Evolutionary conservation across 2,888 invertebrate genomes (phyloP).

Genomic region (Heliconius cydno): DNA sequence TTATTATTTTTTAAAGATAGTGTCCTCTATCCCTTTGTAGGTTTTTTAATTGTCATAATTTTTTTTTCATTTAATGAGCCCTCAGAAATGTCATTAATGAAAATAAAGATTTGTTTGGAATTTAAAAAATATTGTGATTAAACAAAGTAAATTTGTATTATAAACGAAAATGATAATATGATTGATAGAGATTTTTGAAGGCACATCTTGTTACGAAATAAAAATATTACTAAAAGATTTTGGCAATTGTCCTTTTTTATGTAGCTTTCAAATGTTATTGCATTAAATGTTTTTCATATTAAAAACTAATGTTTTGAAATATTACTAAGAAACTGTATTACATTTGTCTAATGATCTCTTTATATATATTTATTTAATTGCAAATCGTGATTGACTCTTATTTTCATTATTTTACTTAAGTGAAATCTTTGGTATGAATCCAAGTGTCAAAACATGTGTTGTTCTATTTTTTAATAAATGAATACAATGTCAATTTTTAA

Average conservation of each 20-base stretch:
- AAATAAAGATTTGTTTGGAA: not conserved
- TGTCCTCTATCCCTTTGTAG: slow-evolving; percentile 58
- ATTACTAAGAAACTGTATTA: slow-evolving; percentile 10
- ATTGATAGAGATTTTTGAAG: not conserved
- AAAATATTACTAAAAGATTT: slow-evolving; percentile 7
- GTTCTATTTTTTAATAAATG: too few relatives aligned
- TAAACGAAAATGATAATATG: not conserved
- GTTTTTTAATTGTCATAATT: slow-evolving; percentile 53
- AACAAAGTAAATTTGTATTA: not conserved
- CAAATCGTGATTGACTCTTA: too few relatives aligned
- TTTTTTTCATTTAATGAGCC: slow-evolving; percentile 34
- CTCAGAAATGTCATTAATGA: not conserved
- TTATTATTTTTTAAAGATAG: slow-evolving; percentile 66
- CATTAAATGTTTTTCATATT: not conserved
- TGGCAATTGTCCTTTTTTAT: not conserved
- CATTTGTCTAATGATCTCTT: slow-evolving; percentile 5
- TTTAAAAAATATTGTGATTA: not conserved
- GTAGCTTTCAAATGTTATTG: slow-evolving; percentile 3
- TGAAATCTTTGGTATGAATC: not conserved
- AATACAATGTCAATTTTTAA: not conserved
- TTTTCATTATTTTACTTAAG: too few relatives aligned
- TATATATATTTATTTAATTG: not conserved
- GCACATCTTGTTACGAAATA: slow-evolving; percentile 12
- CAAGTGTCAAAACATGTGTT: not conserved
- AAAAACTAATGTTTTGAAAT: slow-evolving; percentile 8